A percentile compares a stretch with the other conserved stretches of the same genome.
Conservation (phyloP, 2,888 invertebrate species). For the Magallana nippona region DNA sequence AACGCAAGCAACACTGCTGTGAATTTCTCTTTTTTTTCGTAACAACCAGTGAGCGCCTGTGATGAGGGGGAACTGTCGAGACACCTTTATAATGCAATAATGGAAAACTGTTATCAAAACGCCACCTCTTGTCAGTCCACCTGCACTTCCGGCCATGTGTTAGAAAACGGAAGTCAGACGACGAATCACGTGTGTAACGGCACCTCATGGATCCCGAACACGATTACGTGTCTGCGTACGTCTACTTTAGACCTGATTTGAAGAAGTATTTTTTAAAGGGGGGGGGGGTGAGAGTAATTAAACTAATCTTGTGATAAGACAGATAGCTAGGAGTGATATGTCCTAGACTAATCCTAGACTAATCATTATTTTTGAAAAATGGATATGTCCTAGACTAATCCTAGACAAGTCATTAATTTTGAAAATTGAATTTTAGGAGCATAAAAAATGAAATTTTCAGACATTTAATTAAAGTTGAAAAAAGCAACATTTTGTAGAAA, state of each 20-base stretch:
- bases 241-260: neutral
- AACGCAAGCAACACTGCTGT: too few relatives aligned
- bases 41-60: neutral
- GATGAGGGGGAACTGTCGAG: neutral
- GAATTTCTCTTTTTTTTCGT: neutral
- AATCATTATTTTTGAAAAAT: neutral
- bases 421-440: too few relatives aligned
- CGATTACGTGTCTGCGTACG: neutral
- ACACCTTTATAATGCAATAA: neutral
- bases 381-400: too few relatives aligned
- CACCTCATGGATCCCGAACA: neutral
- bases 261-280: neutral
- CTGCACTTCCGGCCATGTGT: neutral
- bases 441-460: too few relatives aligned
- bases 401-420: too few relatives aligned
- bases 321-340: too few relatives aligned
- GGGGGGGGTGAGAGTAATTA: too few relatives aligned
- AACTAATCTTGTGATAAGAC: too few relatives aligned
- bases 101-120: neutral
- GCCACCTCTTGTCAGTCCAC: conserved; percentile 1
- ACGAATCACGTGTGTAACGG: neutral
- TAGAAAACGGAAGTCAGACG: neutral
- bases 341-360: neutral
- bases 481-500: too few relatives aligned
- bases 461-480: too few relatives aligned